Percentiles rank a stretch among this genome's conserved stretches.
Conservation (phyloP, 1,140 invertebrate genomes). For the Drosophila kanapiae region DNA sequence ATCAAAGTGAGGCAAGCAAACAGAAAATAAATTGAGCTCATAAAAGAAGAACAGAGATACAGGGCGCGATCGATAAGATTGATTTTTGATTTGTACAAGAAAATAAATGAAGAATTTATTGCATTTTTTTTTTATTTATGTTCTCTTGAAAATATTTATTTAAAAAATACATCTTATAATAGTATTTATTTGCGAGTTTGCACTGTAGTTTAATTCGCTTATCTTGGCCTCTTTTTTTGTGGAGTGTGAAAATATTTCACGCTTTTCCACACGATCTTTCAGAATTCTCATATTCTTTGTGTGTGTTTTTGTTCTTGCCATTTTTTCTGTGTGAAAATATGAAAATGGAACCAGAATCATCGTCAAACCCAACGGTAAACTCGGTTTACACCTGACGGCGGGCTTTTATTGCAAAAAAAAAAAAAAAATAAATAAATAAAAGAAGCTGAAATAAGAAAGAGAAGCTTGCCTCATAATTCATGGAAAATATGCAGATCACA, state of each 20-base stretch:
- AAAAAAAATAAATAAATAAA: no score
- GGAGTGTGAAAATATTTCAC: constrained; percentile 31
- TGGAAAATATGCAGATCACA: neutral
- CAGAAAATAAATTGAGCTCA: constrained; percentile 13
- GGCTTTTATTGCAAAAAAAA: constrained; percentile 24
- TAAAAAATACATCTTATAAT: neutral
- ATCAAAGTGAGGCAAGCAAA: constrained; percentile 37
- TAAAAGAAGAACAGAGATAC: constrained; percentile 2
- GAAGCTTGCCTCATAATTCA: constrained; percentile 7
- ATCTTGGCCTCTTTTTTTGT: constrained; percentile 11
- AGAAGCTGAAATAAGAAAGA: neutral
- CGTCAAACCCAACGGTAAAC: constrained; percentile 34
- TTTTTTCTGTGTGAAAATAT: constrained; percentile 29
- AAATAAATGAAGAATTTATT: no score
- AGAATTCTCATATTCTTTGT: constrained; percentile 5
- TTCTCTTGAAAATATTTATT: neutral
- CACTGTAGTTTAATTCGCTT: neutral
- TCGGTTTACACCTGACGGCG: neutral
- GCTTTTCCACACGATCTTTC: constrained; percentile 28
- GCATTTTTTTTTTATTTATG: no score
- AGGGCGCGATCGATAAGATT: neutral
- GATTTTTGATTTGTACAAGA: no score
- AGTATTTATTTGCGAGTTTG: neutral
- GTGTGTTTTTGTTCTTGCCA: neutral
- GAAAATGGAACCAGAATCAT: constrained; percentile 36